Evolutionary conservation across 2,888 invertebrate genomes (phyloP), one percentile per base, ranked within the genome.

Genomic region (Acrobasis suavella): DNA sequence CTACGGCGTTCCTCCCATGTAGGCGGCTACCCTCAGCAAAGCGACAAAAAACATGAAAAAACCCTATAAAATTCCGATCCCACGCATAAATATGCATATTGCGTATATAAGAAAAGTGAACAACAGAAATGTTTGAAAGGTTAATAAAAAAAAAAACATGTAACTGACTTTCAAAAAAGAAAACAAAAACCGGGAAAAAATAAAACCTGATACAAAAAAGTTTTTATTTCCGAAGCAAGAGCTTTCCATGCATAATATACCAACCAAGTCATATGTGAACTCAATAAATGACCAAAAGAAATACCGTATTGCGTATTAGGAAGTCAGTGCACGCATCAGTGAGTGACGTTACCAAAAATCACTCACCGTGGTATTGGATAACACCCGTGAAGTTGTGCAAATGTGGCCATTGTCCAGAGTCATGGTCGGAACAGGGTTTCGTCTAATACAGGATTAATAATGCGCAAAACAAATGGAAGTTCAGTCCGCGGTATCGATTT

Each of bases 281-380:
- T 32, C 32, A 32, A 32, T 8, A 32, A 32, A 32, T 32, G 8
- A 8, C 5, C 5, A 32, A 32, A 32, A 32, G 5, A 32, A 32
- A 32, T 32, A 8, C 32, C 3, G 39, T 39, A 16, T 55, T 55
- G 39, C 55, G 38, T 16, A 39, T 39, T 16, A 55, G 39, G 55
- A 55, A 39, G 55, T 15, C 38, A 1, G 8, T 39, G 2, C 55
- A 55, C 38, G 55, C 55, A 55, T 55, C 55, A 55, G 55, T 39
- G 55, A 55, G 16, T 14, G 52, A 37, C 2, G 55, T 55, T 55
- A n/a, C 55, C 55, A 15, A 55, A 55, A 59, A 54, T 22, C n/a
- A 55, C 49, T 50, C 32, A 37, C 50, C 63, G 55, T 63, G 55
- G 39, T 55, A 16, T 58, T 58, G 58, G 50, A 58, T 58, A 58